phyloP scores from a whole-genome alignment of 2,113 vertebrate species.

The Marmota monax region DNA sequence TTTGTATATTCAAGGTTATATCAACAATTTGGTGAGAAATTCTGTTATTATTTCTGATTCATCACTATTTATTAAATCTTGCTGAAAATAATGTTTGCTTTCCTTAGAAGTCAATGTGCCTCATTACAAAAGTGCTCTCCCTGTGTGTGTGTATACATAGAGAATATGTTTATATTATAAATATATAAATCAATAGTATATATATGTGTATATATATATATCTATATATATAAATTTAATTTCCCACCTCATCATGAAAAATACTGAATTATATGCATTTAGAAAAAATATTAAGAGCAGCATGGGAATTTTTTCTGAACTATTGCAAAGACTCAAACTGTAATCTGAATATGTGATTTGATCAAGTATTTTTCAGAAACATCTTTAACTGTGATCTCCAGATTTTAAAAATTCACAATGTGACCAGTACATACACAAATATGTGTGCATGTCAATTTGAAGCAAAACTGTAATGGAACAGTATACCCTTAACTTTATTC shows the following conservation, averaged over 20 bases:
- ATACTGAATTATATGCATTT: neutral
- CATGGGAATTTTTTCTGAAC: neutral
- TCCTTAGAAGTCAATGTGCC: neutral
- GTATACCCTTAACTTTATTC: neutral
- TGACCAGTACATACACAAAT: neutral
- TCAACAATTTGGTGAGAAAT: conserved; percentile 11
- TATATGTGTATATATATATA: neutral
- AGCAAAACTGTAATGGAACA: neutral
- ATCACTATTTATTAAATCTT: neutral
- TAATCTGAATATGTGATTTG: neutral
- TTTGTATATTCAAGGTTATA: neutral
- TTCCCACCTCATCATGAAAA: neutral
- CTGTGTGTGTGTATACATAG: no score
- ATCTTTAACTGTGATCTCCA: neutral
- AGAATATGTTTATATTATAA: no score
- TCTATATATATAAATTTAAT: neutral
- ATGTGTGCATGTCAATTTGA: neutral
- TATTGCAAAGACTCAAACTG: neutral
- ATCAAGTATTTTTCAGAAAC: neutral
- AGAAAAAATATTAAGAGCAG: neutral
- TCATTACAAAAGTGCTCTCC: neutral
- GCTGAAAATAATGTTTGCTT: neutral
- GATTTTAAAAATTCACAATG: neutral
- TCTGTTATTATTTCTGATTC: neutral
- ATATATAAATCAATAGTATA: no score